Evolutionary conservation across 23 tunicate genomes (phyloP), one percentile per base, ranked within the genome.

Genomic region (Aplidium turbinatum): DNA sequence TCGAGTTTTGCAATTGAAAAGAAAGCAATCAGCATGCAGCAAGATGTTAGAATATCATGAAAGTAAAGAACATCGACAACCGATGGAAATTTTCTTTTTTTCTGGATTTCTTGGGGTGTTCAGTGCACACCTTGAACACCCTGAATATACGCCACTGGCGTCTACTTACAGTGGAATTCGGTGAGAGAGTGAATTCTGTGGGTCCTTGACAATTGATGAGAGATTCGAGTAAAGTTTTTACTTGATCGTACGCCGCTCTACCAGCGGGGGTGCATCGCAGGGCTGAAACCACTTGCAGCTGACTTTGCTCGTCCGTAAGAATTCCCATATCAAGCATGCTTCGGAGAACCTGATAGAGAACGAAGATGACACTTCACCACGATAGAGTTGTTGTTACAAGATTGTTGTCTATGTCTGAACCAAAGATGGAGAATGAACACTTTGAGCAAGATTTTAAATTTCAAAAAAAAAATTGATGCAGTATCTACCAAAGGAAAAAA

Each of bases 101-200:
- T n/a, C n/a, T n/a, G n/a, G n/a, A n/a, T n/a, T n/a, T n/a, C n/a
- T n/a, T n/a, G n/a, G n/a, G n/a, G n/a, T n/a, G n/a, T n/a, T n/a
- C n/a, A n/a, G n/a, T n/a, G n/a, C n/a, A n/a, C n/a, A n/a, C n/a
- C n/a, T n/a, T n/a, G n/a, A n/a, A n/a, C n/a, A n/a, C n/a, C n/a
- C n/a, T n/a, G n/a, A n/a, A n/a, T n/a, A n/a, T n/a, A n/a, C n/a
- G n/a, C n/a, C n/a, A n/a, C n/a, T n/a, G n/a, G 50, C 6, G 13
- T 55, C 3, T 25, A 68, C 93, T 63, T 42, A 88, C 96, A 31
- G 79, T 81, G 68, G 96, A 88, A 64, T 78, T 81, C 0, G 96
- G 83, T 3, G 96, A 78, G 35, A 88, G 53, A 1, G 76, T 68
- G 67, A 75, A 88, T 42, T 61, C 33, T 9, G 33, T 47, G 1